Evolutionary conservation across 1,140 invertebrate species (phyloP), one percentile per base, ranked within the genome.

Genomic region (Trypoxylus dichotomus): DNA sequence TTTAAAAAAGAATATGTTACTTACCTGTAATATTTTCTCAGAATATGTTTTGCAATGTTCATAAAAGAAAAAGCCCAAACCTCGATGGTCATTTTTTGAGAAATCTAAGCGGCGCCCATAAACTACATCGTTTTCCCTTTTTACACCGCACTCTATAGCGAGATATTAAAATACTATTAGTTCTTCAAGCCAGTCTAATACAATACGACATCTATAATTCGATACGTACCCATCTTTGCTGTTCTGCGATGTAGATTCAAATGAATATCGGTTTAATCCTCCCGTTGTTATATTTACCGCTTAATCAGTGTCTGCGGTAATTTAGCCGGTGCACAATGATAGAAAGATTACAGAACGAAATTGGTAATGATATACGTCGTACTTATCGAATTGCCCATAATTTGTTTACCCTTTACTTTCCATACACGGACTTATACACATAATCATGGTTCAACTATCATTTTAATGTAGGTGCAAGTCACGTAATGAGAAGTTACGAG

Each of bases 11-110:
- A 32, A 32, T 32, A 2, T 3, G 2, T 32, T 7, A 7, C 71
- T 15, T 73, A 73, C 71, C 71, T 73, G 74, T 24, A 75, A 75
- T 21, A 47, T 47, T 75, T 47, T 75, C 3, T 75, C 42, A 6
- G 6, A 21, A 54, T 75, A 7, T 15, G 43, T 25, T 7, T n/a
- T 75, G 24, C 8, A 75, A 15, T 15, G 7, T 24, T 43, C 42
- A 47, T 41, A 75, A 10, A 75, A 25, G 21, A 75, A 75, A 54
- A 5, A 27, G 3, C 74, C 74, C 13, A 75, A 47, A 19, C 74
- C 74, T 25, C 29, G n/a, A 10, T 25, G 5, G 3, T 47, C 74
- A 15, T n/a, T 75, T 13, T 3, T 37, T 43, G 42, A n/a, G 3
- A 43, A 75, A 5, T 43, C 41, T 37, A 42, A 63, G 8, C 11